Evolutionary conservation across 35 echinoderm and acorn worm genomes (phyloP).

Genomic region (Apostichopus japonicus): DNA sequence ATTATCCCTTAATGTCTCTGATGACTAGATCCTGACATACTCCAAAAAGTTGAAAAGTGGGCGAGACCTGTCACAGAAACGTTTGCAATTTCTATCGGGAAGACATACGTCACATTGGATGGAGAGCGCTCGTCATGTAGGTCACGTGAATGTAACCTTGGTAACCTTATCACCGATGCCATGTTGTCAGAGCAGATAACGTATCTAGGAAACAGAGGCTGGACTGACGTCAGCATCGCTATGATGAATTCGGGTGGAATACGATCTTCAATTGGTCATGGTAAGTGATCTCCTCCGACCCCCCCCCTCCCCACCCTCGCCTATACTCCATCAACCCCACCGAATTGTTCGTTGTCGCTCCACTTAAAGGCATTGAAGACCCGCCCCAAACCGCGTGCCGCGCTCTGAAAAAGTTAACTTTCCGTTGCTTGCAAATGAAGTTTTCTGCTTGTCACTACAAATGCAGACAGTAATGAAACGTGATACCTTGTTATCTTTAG

Average conservation of each 20-base stretch:
- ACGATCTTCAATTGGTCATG: conserved; percentile 40
- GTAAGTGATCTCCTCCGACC: background rate
- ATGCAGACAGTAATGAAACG: too few relatives aligned
- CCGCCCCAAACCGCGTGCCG: too few relatives aligned
- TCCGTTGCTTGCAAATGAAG: too few relatives aligned
- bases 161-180: conserved; percentile 69
- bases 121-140: conserved; percentile 38
- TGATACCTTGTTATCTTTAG: too few relatives aligned
- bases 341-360: too few relatives aligned
- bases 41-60: conserved; percentile 1
- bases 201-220: conserved; percentile 23
- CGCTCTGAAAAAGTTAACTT: too few relatives aligned
- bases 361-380: too few relatives aligned
- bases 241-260: conserved; percentile 74
- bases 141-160: conserved; percentile 72
- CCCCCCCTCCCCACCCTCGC: too few relatives aligned
- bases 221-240: conserved; percentile 72
- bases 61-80: conserved; percentile 10
- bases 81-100: conserved; percentile 38
- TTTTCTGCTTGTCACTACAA: too few relatives aligned
- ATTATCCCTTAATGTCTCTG: background rate
- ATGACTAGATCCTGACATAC: conserved; percentile 1
- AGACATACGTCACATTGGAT: conserved; percentile 65
- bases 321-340: too few relatives aligned
- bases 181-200: conserved; percentile 45